Base-by-base conservation (phyloP, 2,888 invertebrate genomes). In the Drosophila differens region DNA sequence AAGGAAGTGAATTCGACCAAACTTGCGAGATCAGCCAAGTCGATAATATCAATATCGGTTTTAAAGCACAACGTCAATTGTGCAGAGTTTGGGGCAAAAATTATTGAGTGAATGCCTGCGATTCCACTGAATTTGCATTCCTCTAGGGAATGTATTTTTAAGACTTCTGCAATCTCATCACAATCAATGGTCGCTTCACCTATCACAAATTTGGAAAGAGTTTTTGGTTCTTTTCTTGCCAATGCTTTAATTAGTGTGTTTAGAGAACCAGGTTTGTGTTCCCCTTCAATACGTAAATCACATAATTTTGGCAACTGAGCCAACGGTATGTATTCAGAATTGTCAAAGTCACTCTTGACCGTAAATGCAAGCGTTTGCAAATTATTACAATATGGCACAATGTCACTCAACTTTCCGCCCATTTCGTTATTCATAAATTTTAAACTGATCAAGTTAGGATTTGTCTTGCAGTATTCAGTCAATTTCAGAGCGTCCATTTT, bases 341-440 rank as follows among this genome's bases (percentile, higher is more conserved):
- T 33, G 14, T 54, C 10, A 44, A 62, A 28, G 25, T 41, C 41
- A 4, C 14, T 33, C 9, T 54, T 39, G 0, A 39, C 3, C 1
- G 1, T 7, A n/a, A 53, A 25, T 19, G 16, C 14, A 12, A 62
- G 25, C 7, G 6, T 14, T 16, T 32, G 1, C 14, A 62, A 25
- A 14, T 62, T 32, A 32, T n/a, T n/a, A 32, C 62, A 62, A 30
- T 33, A 5, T 12, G 53, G 30, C 7, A 62, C 19, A 41, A 41
- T 39, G 5, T 53, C 61, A 41, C 12, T 53, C 12, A 62, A 5
- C 53, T 32, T 22, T 9, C 53, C 61, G 4, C 39, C 4, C 7
- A 53, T 32, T 14, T 62, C 19, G 9, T 14, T 53, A 14, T 16
- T 25, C 12, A 41, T 37, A 9, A 37, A 14, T 25, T 53, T 39